phyloP scores from a whole-genome alignment of 2,113 vertebrate genomes.

The Cisticola juncidis region DNA sequence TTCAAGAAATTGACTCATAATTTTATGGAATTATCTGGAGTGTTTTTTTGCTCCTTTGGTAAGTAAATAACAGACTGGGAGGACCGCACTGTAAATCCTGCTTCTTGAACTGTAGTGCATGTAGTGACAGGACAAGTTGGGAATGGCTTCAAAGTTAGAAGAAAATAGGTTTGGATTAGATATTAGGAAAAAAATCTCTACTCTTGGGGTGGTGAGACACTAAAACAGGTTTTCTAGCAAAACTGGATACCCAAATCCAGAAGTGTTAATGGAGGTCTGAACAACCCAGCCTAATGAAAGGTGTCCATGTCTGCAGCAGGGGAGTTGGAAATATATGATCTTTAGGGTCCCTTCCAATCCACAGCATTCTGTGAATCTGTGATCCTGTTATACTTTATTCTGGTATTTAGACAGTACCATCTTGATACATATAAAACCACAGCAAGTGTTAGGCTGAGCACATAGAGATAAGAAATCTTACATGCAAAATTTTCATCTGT shows the following conservation, averaged over 20 bases:
- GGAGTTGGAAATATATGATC: background rate
- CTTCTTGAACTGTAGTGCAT: background rate
- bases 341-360: background rate
- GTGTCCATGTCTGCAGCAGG: background rate
- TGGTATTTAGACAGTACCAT: background rate
- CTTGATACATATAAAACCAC: background rate
- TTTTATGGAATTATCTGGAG: background rate
- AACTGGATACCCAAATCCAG: background rate
- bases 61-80: background rate
- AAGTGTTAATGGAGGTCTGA: background rate
- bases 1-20: background rate
- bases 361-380: background rate
- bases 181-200: background rate
- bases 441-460: background rate
- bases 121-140: too few species aligned
- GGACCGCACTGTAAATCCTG: background rate
- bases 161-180: background rate
- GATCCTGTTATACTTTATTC: background rate
- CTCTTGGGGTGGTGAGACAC: too few species aligned
- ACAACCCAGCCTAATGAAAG: background rate
- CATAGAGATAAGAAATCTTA: background rate
- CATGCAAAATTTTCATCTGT: background rate
- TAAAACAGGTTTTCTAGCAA: background rate
- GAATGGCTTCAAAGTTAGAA: background rate
- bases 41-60: accelerated